Conservation (phyloP, 2,113 vertebrate genomes). For the Phodopus roborovskii region DNA sequence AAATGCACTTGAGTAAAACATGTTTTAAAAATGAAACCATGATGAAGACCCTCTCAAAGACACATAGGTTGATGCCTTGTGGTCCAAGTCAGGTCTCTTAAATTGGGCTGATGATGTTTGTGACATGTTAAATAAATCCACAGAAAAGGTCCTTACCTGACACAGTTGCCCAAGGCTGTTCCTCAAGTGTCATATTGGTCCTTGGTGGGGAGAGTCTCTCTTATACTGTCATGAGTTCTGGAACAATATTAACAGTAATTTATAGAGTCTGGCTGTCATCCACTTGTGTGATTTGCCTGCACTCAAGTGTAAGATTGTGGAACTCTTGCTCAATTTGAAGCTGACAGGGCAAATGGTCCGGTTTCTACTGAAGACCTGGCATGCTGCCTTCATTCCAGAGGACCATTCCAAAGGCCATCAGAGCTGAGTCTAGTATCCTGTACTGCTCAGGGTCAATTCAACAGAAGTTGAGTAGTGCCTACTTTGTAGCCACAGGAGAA, state of each 20-base stretch:
- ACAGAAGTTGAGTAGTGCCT: background rate
- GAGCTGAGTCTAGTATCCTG: background rate
- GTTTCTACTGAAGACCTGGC: constrained; percentile 37
- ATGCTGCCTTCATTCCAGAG: constrained; percentile 11
- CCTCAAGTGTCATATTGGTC: background rate
- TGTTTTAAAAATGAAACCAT: background rate
- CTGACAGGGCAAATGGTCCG: constrained; percentile 15
- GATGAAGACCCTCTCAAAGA: background rate
- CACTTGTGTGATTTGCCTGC: constrained; percentile 45
- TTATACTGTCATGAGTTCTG: constrained; percentile 20
- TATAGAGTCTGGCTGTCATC: constrained; percentile 17
- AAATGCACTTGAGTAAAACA: constrained; percentile 21
- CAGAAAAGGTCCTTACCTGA: background rate
- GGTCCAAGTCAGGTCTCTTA: constrained; percentile 18
- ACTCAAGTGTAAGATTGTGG: constrained; percentile 60
- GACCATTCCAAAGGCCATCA: background rate
- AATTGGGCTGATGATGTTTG: constrained; percentile 10
- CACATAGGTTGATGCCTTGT: background rate
- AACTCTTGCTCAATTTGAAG: constrained; percentile 50
- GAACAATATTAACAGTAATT: constrained; percentile 36
- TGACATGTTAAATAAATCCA: background rate
- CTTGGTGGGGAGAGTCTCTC: background rate
- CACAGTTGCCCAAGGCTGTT: background rate
- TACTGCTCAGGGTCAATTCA: background rate
- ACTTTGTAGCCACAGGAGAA: background rate